These are phyloP conservation scores for Bombylius major DNA, from an alignment of 2,888 invertebrate genomes.

Conservation along the genomic window DNA sequence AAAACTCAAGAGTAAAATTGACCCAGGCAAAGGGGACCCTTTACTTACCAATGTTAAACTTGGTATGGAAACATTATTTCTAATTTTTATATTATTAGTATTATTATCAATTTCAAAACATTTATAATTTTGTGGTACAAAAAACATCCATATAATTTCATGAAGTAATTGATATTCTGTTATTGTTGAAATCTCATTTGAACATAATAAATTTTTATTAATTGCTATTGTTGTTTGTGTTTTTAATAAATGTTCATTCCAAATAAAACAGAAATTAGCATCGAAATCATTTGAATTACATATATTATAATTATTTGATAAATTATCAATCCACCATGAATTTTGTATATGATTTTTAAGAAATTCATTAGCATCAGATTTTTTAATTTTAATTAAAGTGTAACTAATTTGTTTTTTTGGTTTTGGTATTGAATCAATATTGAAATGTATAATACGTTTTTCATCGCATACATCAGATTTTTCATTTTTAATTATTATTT, in stretches of 20 bases:
- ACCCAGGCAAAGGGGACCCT: neutral
- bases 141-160: slow-evolving; percentile 35
- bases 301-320: neutral
- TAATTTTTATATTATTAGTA: slow-evolving; percentile 17
- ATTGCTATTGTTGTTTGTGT: slow-evolving; percentile 12
- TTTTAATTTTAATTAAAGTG: neutral
- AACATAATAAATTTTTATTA: slow-evolving; percentile 11
- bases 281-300: slow-evolving; percentile 15
- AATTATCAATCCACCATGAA: slow-evolving; percentile 36
- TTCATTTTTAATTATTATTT: neutral
- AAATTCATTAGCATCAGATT: slow-evolving; percentile 13
- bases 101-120: slow-evolving; percentile 22
- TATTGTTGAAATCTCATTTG: slow-evolving; percentile 20
- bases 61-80: slow-evolving; percentile 25
- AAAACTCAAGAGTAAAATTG: too few species aligned
- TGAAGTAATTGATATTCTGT: slow-evolving; percentile 29
- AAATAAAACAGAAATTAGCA: slow-evolving; percentile 35
- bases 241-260: slow-evolving; percentile 25
- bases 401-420: neutral
- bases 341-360: slow-evolving; percentile 30
- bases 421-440: neutral
- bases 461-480: too few species aligned
- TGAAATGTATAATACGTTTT: neutral
- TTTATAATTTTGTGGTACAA: slow-evolving; percentile 24
- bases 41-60: slow-evolving; percentile 27